Percentiles rank a stretch among this genome's conserved stretches.
Evolutionary conservation across 2,797 vertebrate species (phyloP).

Genomic region (Mus spretus): DNA sequence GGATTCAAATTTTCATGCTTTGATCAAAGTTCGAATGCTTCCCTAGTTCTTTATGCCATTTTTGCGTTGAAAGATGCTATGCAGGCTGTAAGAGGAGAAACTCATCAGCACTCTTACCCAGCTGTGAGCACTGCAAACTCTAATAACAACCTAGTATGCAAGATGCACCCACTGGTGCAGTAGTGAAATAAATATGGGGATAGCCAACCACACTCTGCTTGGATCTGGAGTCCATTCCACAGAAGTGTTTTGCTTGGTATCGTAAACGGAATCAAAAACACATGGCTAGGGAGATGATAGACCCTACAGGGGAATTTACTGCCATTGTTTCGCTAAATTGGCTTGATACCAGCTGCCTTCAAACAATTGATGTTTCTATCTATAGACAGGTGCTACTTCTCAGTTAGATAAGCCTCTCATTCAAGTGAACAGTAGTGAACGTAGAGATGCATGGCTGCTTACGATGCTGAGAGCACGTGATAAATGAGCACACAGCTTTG

Average conservation of each 20-base stretch:
- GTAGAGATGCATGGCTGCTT: neutral
- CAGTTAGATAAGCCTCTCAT: neutral
- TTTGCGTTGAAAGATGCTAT: neutral
- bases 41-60: no score
- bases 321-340: neutral
- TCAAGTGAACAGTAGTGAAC: neutral
- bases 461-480: neutral
- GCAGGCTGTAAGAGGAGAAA: neutral
- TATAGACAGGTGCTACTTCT: neutral
- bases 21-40: neutral
- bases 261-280: neutral
- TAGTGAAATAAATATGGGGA: neutral
- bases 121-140: neutral
- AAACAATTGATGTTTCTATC: neutral
- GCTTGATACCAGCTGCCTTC: neutral
- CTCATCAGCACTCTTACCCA: neutral
- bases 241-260: neutral
- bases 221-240: neutral
- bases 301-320: neutral
- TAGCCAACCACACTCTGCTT: neutral
- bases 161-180: neutral
- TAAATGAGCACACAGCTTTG: neutral
- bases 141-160: neutral
- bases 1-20: neutral
- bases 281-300: no score